Percentiles rank a stretch among this genome's conserved stretches.
Conservation (phyloP, 2,797 vertebrate genomes). For the Mormyrops attenuatus region DNA sequence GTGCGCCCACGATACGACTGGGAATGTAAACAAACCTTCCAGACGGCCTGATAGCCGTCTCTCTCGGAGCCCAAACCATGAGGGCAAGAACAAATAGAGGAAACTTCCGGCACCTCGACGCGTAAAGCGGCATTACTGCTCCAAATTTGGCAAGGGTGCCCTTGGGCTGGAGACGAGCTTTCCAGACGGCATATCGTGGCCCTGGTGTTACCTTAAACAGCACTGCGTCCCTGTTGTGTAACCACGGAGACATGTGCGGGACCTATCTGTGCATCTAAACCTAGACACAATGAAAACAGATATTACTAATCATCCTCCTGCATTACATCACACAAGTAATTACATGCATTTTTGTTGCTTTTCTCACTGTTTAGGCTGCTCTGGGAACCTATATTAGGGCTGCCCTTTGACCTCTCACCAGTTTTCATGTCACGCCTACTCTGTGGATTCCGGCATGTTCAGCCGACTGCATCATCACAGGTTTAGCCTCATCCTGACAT, state of each 20-base stretch:
- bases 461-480: neutral
- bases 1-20: neutral
- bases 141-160: neutral
- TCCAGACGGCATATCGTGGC: neutral
- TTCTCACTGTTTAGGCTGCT: neutral
- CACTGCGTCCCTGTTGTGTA: neutral
- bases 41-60: constrained; percentile 20
- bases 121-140: neutral
- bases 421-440: no score
- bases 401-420: neutral
- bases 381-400: neutral
- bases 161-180: no score
- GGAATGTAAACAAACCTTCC: constrained; percentile 18
- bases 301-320: neutral
- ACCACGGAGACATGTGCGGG: neutral
- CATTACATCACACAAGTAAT: neutral
- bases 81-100: neutral
- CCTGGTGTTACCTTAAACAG: neutral
- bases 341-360: neutral
- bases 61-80: neutral
- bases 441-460: neutral
- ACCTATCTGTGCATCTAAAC: neutral
- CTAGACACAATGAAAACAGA: neutral
- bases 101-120: neutral
- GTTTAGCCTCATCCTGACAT: neutral